Evolutionary conservation across 2,797 vertebrate genomes (phyloP).

Genomic region (Erethizon dorsatum): DNA sequence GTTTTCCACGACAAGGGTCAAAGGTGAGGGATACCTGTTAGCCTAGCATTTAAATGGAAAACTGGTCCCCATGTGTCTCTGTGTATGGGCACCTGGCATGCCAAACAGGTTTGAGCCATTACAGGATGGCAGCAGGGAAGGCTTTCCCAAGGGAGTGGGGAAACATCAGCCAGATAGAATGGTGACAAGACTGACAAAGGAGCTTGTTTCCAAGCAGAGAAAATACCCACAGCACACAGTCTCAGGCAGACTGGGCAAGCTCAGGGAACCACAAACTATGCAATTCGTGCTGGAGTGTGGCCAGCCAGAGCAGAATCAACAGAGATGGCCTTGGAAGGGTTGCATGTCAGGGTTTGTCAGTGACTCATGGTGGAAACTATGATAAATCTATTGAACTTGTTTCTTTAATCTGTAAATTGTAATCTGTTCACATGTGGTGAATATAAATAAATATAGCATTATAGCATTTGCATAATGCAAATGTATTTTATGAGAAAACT

Average conservation of each 20-base stretch:
- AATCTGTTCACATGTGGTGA: background rate
- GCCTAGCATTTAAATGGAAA: background rate
- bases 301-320: background rate
- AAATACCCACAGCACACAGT: background rate
- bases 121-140: background rate
- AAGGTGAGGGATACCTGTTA: background rate
- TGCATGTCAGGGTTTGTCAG: background rate
- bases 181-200: background rate
- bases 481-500: constrained; percentile 58
- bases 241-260: background rate
- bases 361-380: background rate
- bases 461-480: background rate
- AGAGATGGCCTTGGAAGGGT: background rate
- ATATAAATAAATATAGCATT: constrained; percentile 37
- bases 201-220: background rate
- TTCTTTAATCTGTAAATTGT: background rate
- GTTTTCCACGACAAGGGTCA: background rate
- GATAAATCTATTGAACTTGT: background rate
- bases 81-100: background rate
- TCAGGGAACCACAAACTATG: background rate
- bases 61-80: background rate
- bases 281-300: background rate
- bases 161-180: background rate
- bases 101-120: background rate
- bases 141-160: background rate